Conservation (phyloP, 2,113 vertebrate species). For the Hiodon alosoides region DNA sequence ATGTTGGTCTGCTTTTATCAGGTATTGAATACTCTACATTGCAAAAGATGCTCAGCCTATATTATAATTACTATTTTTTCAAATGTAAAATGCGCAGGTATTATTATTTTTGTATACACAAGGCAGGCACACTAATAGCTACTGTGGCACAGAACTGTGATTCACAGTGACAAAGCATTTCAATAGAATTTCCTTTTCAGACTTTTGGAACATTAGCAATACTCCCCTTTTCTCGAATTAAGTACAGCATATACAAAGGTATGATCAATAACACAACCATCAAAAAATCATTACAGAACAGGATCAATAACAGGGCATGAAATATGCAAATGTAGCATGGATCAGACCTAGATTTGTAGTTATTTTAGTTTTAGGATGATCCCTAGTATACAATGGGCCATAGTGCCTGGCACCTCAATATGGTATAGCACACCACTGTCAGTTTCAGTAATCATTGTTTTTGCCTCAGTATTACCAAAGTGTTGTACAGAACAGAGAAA, state of each 20-base stretch:
- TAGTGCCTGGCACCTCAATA: too few relatives aligned
- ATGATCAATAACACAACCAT: too few relatives aligned
- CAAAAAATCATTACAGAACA: too few relatives aligned
- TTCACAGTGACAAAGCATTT: conserved; percentile 51
- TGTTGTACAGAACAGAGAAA: conserved; percentile 1
- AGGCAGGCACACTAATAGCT: conserved; percentile 30
- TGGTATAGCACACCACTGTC: too few relatives aligned
- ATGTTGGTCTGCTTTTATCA: conserved; percentile 24
- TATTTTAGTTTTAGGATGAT: too few relatives aligned
- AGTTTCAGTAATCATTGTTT: neutral
- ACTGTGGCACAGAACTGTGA: conserved; percentile 43
- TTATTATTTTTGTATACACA: neutral
- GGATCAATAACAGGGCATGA: too few relatives aligned
- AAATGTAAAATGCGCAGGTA: conserved; percentile 8
- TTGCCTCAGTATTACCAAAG: neutral
- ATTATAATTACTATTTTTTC: conserved; percentile 7
- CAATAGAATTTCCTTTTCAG: conserved; percentile 30
- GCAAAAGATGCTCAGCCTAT: neutral
- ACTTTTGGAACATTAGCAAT: neutral
- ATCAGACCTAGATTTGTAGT: too few relatives aligned
- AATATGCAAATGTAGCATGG: too few relatives aligned
- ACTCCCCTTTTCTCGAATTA: too few relatives aligned
- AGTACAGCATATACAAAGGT: too few relatives aligned
- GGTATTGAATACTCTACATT: conserved; percentile 1
- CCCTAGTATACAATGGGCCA: too few relatives aligned